Evolutionary conservation across 1,140 invertebrate genomes (phyloP), one percentile per base, ranked within the genome.

Genomic region (Megathymus violae): DNA sequence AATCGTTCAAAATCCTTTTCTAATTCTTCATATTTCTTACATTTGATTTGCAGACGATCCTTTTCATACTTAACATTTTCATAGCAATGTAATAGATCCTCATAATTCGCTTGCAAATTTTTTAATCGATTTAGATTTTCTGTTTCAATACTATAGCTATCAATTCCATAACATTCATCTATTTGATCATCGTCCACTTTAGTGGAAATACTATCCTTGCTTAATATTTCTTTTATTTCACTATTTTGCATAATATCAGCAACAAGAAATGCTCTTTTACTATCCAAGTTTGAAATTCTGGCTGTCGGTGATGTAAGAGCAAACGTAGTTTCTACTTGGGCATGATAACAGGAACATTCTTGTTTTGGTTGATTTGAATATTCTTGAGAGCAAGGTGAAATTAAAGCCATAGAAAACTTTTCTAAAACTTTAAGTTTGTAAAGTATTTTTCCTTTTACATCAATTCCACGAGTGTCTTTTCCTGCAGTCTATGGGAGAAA

Each of bases 361-460:
- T 69, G 41, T 17, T 34, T 40, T 19, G 54, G 11, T 3, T 36
- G 15, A 9, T 15, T 58, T 0, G 10, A 58, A 15, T 65, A 65
- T 5, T 76, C 74, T 76, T 82, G 74, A 5, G 76, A 79, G 58
- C 88, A 91, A 6, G 88, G 88, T 13, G 88, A 80, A 54, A 89
- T 78, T 36, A 91, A 47, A 9, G 86, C 88, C 6, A 78, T 54
- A 62, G 78, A 70, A 72, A 91, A 91, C 59, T 88, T 88, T 69
- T 91, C 86, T 25, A 91, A 67, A 7, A 89, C 74, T 65, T 86
- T 89, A n/a, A 91, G 68, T 70, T 89, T 89, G 52, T 77, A 89
- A n/a, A 88, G 54, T 43, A 91, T 91, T 74, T 84, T 89, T 16
- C 81, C 86, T 69, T 81, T 89, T 34, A 89, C 77, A 48, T 89